Base-by-base conservation (phyloP, 2,797 vertebrate genomes). In the Gila robusta region DNA sequence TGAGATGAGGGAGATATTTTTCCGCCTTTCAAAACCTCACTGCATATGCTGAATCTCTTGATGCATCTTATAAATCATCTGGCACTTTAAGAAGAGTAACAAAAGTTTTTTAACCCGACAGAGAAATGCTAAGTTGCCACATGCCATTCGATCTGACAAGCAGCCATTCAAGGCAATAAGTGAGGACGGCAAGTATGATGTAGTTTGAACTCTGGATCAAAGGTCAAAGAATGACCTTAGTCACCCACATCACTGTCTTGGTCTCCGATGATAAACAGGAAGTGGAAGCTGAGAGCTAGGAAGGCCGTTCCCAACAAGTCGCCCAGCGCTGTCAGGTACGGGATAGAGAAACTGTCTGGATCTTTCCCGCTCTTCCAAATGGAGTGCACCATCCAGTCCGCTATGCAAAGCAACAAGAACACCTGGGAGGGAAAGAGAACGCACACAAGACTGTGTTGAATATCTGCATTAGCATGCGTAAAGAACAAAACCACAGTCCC, bases 351-450 rank as follows among this genome's bases (percentile, higher is more conserved):
- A 64, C 98, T 99, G 91, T 99, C 98, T 0, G 98, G 98, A 91
- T 99, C 98, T 92, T 99, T 99, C 80, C 98, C 98, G 67, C 96
- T 98, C 74, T 95, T 97, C 98, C 98, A 99, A 95, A 99, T 98
- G 83, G 95, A 96, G 83, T 97, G 96, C 12, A 99, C 98, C 98
- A 99, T 99, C 98, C 98, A 98, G 95, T 99, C 98, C 14, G 98
- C 94, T 47, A 98, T 97, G 88, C 96, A 97, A 89, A 99, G 85
- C 91, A 99, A 87, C 88, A 96, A 94, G 81, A 98, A 95, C 70
- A 99, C 98, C 98, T 99, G 84, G 6, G 64, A 67, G 21, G 17
- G 19, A 69, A 4, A 69, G 19, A 67, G 16, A 66, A 47, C 4
- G 21, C 56, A 83, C 54, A 47, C 21, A 73, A 41, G 37, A 56